Evolutionary conservation across 2,113 vertebrate genomes (phyloP).

Genomic region (Myiagra hebetior): DNA sequence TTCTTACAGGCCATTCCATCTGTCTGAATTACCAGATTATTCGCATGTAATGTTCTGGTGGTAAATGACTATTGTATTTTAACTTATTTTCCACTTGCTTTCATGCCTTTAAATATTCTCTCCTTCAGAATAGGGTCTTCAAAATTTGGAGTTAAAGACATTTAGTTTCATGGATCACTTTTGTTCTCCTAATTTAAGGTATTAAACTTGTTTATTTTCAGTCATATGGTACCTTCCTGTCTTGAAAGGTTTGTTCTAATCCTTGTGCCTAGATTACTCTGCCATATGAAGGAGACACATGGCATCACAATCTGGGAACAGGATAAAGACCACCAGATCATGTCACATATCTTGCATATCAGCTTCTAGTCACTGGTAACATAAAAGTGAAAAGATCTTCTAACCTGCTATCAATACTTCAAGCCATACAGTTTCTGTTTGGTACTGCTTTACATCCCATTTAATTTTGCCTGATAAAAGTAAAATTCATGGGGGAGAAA

Average conservation of each 20-base stretch:
- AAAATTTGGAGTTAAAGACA: not conserved
- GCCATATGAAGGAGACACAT: not conserved
- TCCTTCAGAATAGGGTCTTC: not conserved
- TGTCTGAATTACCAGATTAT: not conserved
- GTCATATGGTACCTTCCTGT: not conserved
- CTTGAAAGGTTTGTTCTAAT: not conserved
- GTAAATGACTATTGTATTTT: not conserved
- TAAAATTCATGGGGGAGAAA: constrained; percentile 37
- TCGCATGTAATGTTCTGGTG: not conserved
- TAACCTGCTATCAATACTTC: not conserved
- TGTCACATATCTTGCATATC: not conserved
- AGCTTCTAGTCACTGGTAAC: not conserved
- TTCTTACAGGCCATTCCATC: not conserved
- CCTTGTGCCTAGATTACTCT: not conserved
- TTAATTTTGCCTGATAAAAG: constrained; percentile 1
- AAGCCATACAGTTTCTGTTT: not conserved
- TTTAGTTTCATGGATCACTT: not conserved
- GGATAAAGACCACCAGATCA: not conserved
- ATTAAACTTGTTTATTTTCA: not conserved
- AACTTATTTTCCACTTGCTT: not conserved
- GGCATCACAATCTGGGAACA: not conserved
- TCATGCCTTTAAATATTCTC: not conserved
- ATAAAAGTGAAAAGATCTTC: not conserved
- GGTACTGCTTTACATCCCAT: not conserved
- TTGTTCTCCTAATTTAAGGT: not conserved